Percentiles rank a stretch among this genome's conserved stretches.
phyloP scores from a whole-genome alignment of 2,113 vertebrate species.

The Hemiscyllium ocellatum region DNA sequence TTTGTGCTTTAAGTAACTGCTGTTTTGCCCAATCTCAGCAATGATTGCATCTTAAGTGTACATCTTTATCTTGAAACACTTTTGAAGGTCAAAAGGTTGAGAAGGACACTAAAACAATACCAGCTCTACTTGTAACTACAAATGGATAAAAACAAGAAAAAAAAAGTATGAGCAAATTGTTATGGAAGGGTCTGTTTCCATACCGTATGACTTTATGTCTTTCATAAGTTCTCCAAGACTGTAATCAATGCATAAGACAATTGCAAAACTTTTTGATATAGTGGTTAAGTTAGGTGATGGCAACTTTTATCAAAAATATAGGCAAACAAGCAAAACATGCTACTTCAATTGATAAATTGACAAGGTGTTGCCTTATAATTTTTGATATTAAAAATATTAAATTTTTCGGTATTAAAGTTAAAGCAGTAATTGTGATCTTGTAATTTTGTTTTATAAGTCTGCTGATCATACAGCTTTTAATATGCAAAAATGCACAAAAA shows the following conservation, averaged over 20 bases:
- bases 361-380: not conserved
- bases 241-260: not conserved
- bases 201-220: no score
- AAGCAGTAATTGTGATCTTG: not conserved
- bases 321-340: not conserved
- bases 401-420: not conserved
- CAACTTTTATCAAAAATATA: not conserved
- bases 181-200: not conserved
- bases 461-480: not conserved
- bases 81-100: not conserved
- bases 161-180: not conserved
- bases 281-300: not conserved
- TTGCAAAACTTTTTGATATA: not conserved
- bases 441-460: not conserved
- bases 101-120: not conserved
- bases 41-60: not conserved
- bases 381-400: not conserved
- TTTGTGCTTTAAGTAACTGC: not conserved
- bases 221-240: not conserved
- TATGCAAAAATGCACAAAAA: not conserved
- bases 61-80: not conserved
- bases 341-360: not conserved
- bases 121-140: not conserved
- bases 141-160: not conserved
- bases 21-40: not conserved